Conservation (phyloP, 2,888 invertebrate genomes). For the Eilema depressum region DNA sequence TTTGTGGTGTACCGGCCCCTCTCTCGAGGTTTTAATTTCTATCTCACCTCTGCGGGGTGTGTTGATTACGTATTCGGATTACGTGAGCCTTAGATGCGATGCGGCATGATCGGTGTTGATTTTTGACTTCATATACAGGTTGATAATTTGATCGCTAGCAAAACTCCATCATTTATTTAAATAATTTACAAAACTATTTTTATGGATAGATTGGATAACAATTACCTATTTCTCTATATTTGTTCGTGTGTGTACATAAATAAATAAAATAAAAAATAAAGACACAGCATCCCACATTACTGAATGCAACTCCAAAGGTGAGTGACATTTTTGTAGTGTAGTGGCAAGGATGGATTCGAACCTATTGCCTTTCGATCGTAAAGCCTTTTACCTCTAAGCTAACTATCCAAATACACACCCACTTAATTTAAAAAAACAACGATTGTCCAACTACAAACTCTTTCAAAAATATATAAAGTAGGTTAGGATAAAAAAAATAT, state of each 20-base stretch:
- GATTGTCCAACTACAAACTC: no score
- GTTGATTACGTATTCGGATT: constrained; percentile 65
- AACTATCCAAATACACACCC: no score
- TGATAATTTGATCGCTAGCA: not conserved
- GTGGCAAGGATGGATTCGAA: no score
- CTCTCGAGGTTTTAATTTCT: constrained; percentile 82
- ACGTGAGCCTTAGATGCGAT: constrained; percentile 40
- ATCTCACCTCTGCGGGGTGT: constrained; percentile 73
- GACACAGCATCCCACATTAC: no score
- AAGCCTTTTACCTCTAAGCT: not conserved
- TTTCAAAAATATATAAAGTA: no score
- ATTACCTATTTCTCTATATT: no score
- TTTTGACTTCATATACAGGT: not conserved
- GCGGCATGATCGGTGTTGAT: constrained; percentile 22
- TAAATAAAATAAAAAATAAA: no score
- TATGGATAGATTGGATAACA: no score
- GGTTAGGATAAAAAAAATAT: no score
- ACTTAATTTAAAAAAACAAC: no score
- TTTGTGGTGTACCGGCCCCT: constrained; percentile 86
- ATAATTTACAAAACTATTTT: not conserved
- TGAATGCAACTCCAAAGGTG: not conserved
- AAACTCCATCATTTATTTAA: not conserved
- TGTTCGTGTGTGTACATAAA: no score
- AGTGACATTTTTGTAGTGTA: not conserved
- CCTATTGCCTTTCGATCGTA: not conserved